Conservation (phyloP, 1,140 invertebrate species). For the Centruroides sculpturatus region DNA sequence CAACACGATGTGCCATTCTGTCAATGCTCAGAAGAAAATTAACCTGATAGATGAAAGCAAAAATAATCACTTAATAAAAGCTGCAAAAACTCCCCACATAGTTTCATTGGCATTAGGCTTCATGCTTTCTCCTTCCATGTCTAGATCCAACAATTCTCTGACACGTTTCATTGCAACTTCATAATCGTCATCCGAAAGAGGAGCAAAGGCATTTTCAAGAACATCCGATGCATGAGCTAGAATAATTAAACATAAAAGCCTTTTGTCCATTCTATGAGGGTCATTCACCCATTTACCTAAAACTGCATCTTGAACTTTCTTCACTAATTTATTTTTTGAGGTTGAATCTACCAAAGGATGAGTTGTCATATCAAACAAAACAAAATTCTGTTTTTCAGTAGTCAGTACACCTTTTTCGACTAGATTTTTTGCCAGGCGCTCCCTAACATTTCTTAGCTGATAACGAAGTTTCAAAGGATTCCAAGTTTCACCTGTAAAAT, state of each 20-base stretch:
- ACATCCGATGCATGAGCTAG: constrained; percentile 96
- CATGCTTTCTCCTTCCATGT: constrained; percentile 83
- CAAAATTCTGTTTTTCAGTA: constrained; percentile 99
- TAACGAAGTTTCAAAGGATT: constrained; percentile 97
- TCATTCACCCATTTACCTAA: constrained; percentile 94
- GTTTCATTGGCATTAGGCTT: constrained; percentile 78
- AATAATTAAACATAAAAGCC: constrained; percentile 81
- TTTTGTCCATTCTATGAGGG: constrained; percentile 90
- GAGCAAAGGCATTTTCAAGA: constrained; percentile 98
- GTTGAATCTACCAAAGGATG: constrained; percentile 93
- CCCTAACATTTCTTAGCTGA: constrained; percentile 96
- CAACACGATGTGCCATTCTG: too few species aligned
- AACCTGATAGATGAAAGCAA: too few species aligned
- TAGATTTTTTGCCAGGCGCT: constrained; percentile 96
- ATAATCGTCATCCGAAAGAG: constrained; percentile 95
- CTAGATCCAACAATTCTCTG: constrained; percentile 83
- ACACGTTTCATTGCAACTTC: constrained; percentile 95
- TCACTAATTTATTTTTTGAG: constrained; percentile 91
- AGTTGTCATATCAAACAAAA: constrained; percentile 99
- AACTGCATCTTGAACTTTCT: constrained; percentile 97
- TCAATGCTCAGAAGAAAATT: too few species aligned
- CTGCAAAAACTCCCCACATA: constrained; percentile 96
- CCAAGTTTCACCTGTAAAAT: constrained; percentile 88
- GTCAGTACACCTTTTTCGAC: constrained; percentile 99
- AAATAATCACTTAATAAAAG: constrained; percentile 75